Percentiles rank a stretch among this genome's conserved stretches.
These are phyloP conservation scores for Spilarctia lutea DNA, from an alignment of 2,888 invertebrate species.

Conservation along the genomic window DNA sequence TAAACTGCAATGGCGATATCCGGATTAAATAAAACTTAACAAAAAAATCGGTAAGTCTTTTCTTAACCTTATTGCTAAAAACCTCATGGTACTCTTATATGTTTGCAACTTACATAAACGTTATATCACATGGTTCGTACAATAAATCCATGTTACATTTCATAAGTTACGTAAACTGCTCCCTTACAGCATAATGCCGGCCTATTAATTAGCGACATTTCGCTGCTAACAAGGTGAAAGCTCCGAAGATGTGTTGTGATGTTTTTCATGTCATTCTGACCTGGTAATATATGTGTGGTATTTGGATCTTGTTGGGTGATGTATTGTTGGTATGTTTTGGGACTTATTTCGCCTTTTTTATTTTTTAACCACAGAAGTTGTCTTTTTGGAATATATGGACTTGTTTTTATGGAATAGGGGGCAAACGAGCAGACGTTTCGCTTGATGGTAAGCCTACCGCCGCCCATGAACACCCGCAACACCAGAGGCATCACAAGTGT, in stretches of 20 bases:
- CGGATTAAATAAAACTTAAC: background rate
- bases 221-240: constrained; percentile 58
- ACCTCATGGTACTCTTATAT: background rate
- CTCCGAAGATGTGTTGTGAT: constrained; percentile 20
- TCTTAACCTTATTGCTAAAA: background rate
- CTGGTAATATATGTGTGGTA: constrained; percentile 25
- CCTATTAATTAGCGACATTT: constrained; percentile 66
- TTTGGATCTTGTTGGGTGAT: background rate
- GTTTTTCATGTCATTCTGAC: constrained; percentile 37
- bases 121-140: background rate
- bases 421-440: too few relatives aligned
- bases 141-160: constrained; percentile 8
- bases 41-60: background rate
- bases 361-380: too few relatives aligned
- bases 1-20: background rate
- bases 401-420: too few relatives aligned
- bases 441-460: too few relatives aligned
- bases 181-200: constrained; percentile 41
- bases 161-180: constrained; percentile 17
- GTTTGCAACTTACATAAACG: background rate
- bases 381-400: too few relatives aligned
- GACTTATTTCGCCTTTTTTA: background rate
- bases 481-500: too few relatives aligned
- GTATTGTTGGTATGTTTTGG: background rate
- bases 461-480: too few relatives aligned